A percentile compares a stretch with the other conserved stretches of the same genome.
phyloP scores from a whole-genome alignment of 2,113 vertebrate genomes.

The Pteruthius melanotis region DNA sequence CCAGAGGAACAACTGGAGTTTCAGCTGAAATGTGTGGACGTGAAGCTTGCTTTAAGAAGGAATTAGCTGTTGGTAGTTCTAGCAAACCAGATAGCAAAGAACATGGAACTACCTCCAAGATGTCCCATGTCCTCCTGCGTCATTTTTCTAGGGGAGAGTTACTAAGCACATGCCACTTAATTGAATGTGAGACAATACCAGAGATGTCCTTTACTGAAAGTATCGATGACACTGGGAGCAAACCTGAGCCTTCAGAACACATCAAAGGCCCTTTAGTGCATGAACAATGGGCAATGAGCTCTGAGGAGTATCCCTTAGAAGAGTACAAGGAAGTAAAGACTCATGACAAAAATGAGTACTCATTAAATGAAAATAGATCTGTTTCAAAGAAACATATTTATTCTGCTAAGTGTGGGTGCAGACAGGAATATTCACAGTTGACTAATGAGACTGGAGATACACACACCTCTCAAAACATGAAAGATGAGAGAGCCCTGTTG shows the following conservation, averaged over 20 bases:
- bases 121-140: slow-evolving; percentile 72
- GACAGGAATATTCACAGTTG: background rate
- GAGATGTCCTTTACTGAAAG: slow-evolving; percentile 80
- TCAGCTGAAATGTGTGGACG: background rate
- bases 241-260: slow-evolving; percentile 1
- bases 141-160: slow-evolving; percentile 78
- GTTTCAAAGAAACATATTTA: background rate
- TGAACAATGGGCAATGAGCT: background rate
- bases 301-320: background rate
- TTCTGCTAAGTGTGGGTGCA: background rate
- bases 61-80: background rate
- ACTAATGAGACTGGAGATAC: background rate
- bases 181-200: slow-evolving; percentile 83
- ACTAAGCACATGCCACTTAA: slow-evolving; percentile 61
- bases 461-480: background rate
- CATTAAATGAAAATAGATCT: background rate
- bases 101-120: slow-evolving; percentile 5
- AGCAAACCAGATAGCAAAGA: background rate
- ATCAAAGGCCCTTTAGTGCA: background rate
- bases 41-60: background rate
- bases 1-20: background rate
- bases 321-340: background rate
- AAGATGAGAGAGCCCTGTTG: slow-evolving; percentile 3
- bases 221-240: slow-evolving; percentile 60
- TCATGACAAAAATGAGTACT: background rate